Evolutionary conservation across 2,888 invertebrate species (phyloP).

Genomic region (Pollenia griseotomentosa): DNA sequence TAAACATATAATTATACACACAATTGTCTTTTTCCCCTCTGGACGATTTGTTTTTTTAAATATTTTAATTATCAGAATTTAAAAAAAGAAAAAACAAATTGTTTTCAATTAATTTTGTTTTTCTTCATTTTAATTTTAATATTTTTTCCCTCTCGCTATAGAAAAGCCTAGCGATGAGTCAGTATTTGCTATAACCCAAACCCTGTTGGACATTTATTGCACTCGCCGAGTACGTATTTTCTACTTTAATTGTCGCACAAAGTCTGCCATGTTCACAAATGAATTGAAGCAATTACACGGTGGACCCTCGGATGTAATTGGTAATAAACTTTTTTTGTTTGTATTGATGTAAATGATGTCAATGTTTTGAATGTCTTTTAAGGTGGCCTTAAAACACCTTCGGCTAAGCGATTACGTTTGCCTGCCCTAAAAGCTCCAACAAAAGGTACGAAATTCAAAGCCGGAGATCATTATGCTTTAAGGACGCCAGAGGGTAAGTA

Average conservation of each 20-base stretch:
- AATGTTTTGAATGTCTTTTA: neutral
- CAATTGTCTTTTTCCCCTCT: slow-evolving; percentile 28
- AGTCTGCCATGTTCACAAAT: slow-evolving; percentile 80
- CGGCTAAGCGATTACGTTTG: slow-evolving; percentile 78
- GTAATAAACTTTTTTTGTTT: slow-evolving; percentile 61
- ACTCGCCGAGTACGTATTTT: slow-evolving; percentile 80
- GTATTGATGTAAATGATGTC: neutral
- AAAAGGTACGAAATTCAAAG: slow-evolving; percentile 76
- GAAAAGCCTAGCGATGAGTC: slow-evolving; percentile 80
- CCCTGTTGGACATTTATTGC: slow-evolving; percentile 80
- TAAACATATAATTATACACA: slow-evolving; percentile 18
- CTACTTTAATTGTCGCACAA: slow-evolving; percentile 80
- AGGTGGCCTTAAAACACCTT: slow-evolving; percentile 78
- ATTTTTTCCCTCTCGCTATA: slow-evolving; percentile 59
- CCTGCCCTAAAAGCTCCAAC: slow-evolving; percentile 74
- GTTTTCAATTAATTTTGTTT: slow-evolving; percentile 35
- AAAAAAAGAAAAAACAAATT: slow-evolving; percentile 38
- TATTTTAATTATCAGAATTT: slow-evolving; percentile 53
- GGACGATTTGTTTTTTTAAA: neutral
- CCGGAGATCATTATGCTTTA: slow-evolving; percentile 82
- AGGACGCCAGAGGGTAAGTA: slow-evolving; percentile 81
- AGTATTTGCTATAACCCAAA: slow-evolving; percentile 80
- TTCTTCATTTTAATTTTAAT: neutral
- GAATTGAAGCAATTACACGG: slow-evolving; percentile 79
- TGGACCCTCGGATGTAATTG: slow-evolving; percentile 81